Evolutionary conservation across 1,140 invertebrate genomes (phyloP), one percentile per base, ranked within the genome.

Genomic region (Philopotamus ludificatus): DNA sequence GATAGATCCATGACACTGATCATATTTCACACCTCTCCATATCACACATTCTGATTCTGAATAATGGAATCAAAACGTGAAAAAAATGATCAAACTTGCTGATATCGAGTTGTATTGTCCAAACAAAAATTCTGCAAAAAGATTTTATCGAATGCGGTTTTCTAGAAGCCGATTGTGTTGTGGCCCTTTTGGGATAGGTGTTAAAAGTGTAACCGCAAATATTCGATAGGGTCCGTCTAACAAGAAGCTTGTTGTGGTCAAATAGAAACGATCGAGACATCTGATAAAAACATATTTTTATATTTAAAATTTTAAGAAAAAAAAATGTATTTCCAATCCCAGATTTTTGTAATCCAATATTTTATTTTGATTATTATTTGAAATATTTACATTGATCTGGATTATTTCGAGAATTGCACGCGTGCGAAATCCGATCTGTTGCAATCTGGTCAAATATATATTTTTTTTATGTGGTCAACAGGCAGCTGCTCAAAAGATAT

Each of bases 371-470:
- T 34, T 34, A 34, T 34, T 34, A 34, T 34, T 34, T 34, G 28
- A 34, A 34, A n/a, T n/a, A n/a, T n/a, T n/a, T n/a, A n/a, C n/a
- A 34, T 34, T 12, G 28, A 34, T 4, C 28, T 34, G 28, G 28
- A 34, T 34, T 34, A 45, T 45, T 15, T 45, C 44, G 16, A 34
- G 15, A 58, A 57, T 65, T 42, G 39, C 22, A 57, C 39, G 9
- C 16, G 44, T 51, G 3, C 49, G 66, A 60, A 68, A 68, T 39
- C 16, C 50, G 66, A 68, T 22, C 62, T 42, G 54, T 42, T 34
- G 63, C 44, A 63, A 63, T 68, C 62, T 55, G 62, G 66, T 64
- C 62, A 67, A 58, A 67, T 50, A n/a, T n/a, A n/a, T n/a, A n/a
- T n/a, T n/a, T n/a, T 22, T 60, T 65, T 55, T 53, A 59, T 64